Conservation (phyloP, 2,888 invertebrate genomes). For the Bombylius discolor region DNA sequence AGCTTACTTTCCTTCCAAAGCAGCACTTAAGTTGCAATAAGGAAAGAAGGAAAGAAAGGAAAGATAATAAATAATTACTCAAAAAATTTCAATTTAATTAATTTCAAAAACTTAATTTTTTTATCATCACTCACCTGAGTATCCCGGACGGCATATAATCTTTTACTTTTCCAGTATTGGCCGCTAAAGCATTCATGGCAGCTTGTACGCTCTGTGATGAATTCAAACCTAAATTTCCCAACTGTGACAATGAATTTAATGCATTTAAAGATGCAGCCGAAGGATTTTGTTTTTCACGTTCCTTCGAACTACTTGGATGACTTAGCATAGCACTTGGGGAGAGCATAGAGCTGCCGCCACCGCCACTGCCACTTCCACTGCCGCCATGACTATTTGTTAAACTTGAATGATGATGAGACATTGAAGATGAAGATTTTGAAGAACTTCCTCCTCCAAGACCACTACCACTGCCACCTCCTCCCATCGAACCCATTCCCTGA, state of each 20-base stretch:
- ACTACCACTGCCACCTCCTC: conserved; percentile 11
- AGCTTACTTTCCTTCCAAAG: conserved; percentile 57
- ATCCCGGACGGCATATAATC: conserved; percentile 39
- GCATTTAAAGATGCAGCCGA: conserved; percentile 31
- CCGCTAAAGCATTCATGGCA: conserved; percentile 37
- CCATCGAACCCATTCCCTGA: conserved; percentile 13
- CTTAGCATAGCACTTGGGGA: conserved; percentile 11
- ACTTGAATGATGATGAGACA: conserved; percentile 18
- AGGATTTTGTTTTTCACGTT: conserved; percentile 31
- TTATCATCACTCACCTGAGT: conserved; percentile 33
- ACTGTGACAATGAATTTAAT: conserved; percentile 33
- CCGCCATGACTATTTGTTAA: conserved; percentile 17
- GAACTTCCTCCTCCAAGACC: conserved; percentile 9
- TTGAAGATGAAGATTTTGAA: conserved; percentile 8
- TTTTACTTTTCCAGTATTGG: conserved; percentile 27
- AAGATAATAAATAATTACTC: background rate
- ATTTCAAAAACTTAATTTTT: background rate
- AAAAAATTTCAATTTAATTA: background rate
- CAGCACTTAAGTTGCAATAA: conserved; percentile 42
- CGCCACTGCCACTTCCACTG: conserved; percentile 3
- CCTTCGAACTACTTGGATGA: conserved; percentile 21
- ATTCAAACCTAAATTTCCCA: conserved; percentile 33
- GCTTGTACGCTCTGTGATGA: conserved; percentile 37
- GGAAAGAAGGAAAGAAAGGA: conserved; percentile 15
- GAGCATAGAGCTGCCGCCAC: conserved; percentile 13